Base-by-base conservation (phyloP, 2,888 invertebrate genomes). In the Acrocyrtus sp. region DNA sequence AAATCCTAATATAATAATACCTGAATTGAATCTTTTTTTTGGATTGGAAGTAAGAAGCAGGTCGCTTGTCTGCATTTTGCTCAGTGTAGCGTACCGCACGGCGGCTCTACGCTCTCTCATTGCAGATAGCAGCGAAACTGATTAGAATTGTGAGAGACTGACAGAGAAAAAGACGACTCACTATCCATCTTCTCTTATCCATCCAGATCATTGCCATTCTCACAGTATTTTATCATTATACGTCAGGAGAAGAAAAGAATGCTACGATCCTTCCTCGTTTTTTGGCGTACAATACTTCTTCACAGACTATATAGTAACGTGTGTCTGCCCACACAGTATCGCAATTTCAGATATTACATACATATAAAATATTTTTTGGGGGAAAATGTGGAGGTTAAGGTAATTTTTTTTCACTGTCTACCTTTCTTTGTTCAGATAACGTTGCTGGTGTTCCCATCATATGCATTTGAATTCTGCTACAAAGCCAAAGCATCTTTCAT, bases 151-250 rank as follows among this genome's bases (percentile, higher is more conserved):
- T 45, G 45, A 45, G 19, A 17, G 45, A 15, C 15, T 17, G 19
- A 19, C 19, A 45, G 45, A 19, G 45, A 45, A 45, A 45, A 45
- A 45, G 5, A 6, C 19, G 45, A 45, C 15, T n/a, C 45, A 45
- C n/a, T 5, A 17, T 50, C 22, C 21, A 34, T 50, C 50, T 21
- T 21, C 22, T 6, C 10, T 50, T 66, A 24, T 5, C 47, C 58
- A 58, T 72, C 63, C 63, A 56, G 58, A 72, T 72, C 72, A 72
- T 72, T 69, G 60, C 69, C 72, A 47, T 61, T 60, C 57, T 51
- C 63, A 51, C 24, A 54, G 39, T 63, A 43, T 68, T 22, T 62
- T 27, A 56, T 39, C 12, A 19, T 19, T 17, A n/a, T n/a, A 54
- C 39, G 21, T 34, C 57, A 57, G 19, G 43, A 10, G 19, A 29